Conservation (phyloP, 2,888 invertebrate genomes). For the Artemia sp. region DNA sequence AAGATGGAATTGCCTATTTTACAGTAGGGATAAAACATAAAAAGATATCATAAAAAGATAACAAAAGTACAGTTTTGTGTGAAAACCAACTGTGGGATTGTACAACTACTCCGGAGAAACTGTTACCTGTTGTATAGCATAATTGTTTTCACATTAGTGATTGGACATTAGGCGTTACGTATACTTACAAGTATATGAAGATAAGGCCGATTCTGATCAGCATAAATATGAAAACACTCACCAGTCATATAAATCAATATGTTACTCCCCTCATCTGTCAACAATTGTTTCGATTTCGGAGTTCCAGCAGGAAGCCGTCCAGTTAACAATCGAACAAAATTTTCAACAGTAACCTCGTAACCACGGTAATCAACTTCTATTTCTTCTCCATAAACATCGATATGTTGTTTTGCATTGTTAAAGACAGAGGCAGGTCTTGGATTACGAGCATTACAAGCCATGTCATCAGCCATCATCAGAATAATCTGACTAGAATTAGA, state of each 20-base stretch:
- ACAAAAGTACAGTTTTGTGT: too few species aligned
- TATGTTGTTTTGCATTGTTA: slow-evolving; percentile 92
- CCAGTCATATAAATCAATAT: slow-evolving; percentile 79
- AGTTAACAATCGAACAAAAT: slow-evolving; percentile 87
- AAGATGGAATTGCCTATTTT: too few species aligned
- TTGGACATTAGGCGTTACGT: too few species aligned
- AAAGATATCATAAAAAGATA: too few species aligned
- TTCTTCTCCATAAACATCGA: slow-evolving; percentile 97
- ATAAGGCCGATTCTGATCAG: too few species aligned
- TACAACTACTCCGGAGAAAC: too few species aligned
- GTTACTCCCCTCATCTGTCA: slow-evolving; percentile 92
- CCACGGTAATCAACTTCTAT: slow-evolving; percentile 97
- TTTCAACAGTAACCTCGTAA: slow-evolving; percentile 80
- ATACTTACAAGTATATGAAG: too few species aligned
- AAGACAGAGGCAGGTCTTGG: slow-evolving; percentile 93
- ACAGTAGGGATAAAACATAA: too few species aligned
- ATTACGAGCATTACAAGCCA: slow-evolving; percentile 97
- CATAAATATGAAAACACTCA: neutral
- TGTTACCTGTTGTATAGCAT: too few species aligned
- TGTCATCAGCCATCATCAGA: slow-evolving; percentile 97
- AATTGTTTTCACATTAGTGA: too few species aligned
- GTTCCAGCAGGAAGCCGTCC: slow-evolving; percentile 81
- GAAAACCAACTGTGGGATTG: too few species aligned
- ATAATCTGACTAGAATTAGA: slow-evolving; percentile 59
- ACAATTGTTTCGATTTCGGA: slow-evolving; percentile 78